Evolutionary conservation across 2,113 vertebrate species (phyloP), one percentile per base, ranked within the genome.

Genomic region (Polypterus bichir): DNA sequence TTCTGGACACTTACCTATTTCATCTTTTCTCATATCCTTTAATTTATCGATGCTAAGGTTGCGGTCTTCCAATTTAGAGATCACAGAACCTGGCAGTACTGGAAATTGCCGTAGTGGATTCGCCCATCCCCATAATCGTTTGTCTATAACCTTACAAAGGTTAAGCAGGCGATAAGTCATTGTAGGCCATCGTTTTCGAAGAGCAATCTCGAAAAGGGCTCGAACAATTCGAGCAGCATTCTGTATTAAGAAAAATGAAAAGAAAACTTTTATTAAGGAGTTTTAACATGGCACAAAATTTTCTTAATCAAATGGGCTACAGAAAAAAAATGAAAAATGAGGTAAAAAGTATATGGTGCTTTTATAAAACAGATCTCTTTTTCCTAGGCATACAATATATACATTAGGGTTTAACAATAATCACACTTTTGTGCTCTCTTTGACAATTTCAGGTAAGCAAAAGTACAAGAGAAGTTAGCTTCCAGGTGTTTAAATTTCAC

Each of bases 1-100:
- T 27, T 27, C 27, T 27, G 27, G 27, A 27, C 27, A 73, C 83
- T 88, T 86, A 99, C 96, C 96, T 64, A 99, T 99, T 80, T 99
- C 96, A 68, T 99, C 94, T 78, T 97, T 98, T 69, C 83, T 88
- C 95, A 98, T 98, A 70, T 99, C 96, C 80, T 91, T 97, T 54
- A 99, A 86, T 64, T 92, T 94, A 84, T 99, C 96, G 69, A 99
- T 65, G 6, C 86, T 91, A 47, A 99, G 91, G 9, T 92, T 94
- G 83, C 85, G 92, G 69, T 94, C 92, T 73, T 99, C 95, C 76
- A 98, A 59, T 68, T 88, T 91, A 68, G 83, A 75, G 59, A 99
- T 86, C 11, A 94, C 86, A 0, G 87, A 72, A 4, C 81, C 82
- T 51, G 92, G 93, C n/a, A 99, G 71, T 53, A 69, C 73, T 45